Conservation (phyloP, 2,113 vertebrate species). For the Silurus meridionalis region DNA sequence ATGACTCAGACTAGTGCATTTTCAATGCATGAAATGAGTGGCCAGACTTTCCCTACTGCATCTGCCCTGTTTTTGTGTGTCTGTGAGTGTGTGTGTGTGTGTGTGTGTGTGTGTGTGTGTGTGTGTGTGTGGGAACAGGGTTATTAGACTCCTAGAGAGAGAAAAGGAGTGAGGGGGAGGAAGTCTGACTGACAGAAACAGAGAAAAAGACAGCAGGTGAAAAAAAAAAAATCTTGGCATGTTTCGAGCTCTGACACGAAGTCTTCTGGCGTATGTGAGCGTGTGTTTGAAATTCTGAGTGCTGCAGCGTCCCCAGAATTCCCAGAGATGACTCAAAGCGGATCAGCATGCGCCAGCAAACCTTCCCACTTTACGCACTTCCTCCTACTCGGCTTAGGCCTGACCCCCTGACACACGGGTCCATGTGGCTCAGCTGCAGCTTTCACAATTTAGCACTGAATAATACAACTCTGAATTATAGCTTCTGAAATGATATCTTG, state of each 20-base stretch:
- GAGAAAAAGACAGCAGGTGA: constrained; percentile 27
- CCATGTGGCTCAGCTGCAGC: constrained; percentile 52
- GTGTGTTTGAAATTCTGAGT: constrained; percentile 43
- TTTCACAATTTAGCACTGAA: neutral
- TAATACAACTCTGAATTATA: neutral
- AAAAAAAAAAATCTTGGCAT: constrained; percentile 60
- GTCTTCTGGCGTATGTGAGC: constrained; percentile 48
- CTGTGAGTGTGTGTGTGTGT: constrained; percentile 31
- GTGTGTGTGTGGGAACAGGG: constrained; percentile 47
- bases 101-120: constrained; percentile 29
- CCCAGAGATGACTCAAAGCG: constrained; percentile 67
- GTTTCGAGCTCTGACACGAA: constrained; percentile 44
- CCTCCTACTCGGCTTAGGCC: constrained; percentile 21
- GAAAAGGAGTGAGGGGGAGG: constrained; percentile 50
- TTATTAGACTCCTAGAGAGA: constrained; percentile 44
- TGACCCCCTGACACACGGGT: constrained; percentile 58
- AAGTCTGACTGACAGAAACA: constrained; percentile 49
- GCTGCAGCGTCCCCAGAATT: constrained; percentile 51
- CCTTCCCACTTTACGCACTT: neutral
- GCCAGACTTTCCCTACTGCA: constrained; percentile 6
- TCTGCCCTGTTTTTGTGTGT: neutral
- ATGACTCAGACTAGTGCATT: constrained; percentile 16
- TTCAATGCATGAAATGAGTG: constrained; percentile 1
- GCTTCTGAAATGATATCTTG: neutral
- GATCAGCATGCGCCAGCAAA: constrained; percentile 53